phyloP scores from a whole-genome alignment of 2,797 vertebrate genomes.

The Anguilla megastoma region DNA sequence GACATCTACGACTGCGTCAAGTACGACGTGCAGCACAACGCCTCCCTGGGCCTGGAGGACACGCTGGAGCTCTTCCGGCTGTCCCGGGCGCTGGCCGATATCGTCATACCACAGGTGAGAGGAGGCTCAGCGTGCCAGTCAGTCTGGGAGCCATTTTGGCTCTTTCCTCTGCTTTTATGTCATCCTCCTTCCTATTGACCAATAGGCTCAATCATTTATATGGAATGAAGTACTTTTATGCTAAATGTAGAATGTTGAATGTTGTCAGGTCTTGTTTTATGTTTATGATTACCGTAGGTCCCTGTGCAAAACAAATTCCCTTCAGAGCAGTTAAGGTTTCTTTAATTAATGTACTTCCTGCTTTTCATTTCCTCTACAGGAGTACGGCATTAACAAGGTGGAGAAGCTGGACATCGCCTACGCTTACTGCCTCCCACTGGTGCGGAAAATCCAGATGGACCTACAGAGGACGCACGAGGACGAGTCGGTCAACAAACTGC shows the following conservation, averaged over 20 bases:
- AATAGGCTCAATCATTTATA: neutral
- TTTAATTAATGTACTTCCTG: neutral
- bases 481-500: constrained; percentile 97
- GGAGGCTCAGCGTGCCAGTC: neutral
- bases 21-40: constrained; percentile 95
- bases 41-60: constrained; percentile 84
- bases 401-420: constrained; percentile 97
- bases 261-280: neutral
- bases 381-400: constrained; percentile 90
- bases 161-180: neutral
- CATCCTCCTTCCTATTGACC: neutral
- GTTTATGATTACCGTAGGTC: neutral
- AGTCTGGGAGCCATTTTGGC: neutral
- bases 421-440: constrained; percentile 93
- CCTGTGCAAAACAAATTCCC: neutral
- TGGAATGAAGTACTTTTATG: neutral
- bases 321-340: neutral
- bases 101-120: constrained; percentile 94
- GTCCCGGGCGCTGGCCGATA: constrained; percentile 89
- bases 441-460: constrained; percentile 94
- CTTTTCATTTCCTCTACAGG: constrained; percentile 68
- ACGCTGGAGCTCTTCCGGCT: constrained; percentile 88
- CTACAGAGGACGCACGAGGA: constrained; percentile 97
- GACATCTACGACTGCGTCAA: constrained; percentile 99
- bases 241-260: neutral